Conservation (phyloP, 2,113 vertebrate genomes). For the Tympanuchus pallidicinctus region DNA sequence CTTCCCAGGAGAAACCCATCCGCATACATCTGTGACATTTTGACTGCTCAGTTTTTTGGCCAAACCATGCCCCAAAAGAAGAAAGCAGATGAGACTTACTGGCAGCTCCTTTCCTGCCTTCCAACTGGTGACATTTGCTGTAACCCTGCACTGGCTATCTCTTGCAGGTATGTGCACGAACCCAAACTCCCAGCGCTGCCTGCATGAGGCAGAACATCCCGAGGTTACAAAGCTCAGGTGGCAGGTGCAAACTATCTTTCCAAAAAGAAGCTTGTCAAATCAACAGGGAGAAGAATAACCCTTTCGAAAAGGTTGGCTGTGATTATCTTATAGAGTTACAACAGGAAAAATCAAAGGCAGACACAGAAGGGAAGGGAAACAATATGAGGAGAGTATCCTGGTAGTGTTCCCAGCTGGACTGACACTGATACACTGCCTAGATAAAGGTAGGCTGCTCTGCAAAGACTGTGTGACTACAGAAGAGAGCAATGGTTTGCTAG, state of each 20-base stretch:
- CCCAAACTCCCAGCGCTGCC: not conserved
- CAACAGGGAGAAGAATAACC: not conserved
- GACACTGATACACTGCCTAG: not conserved
- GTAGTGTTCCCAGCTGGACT: not conserved
- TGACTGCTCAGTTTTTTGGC: not conserved
- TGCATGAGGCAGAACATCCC: not conserved
- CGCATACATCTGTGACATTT: not conserved
- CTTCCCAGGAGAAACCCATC: not conserved
- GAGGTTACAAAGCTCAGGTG: not conserved
- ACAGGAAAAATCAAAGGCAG: not conserved
- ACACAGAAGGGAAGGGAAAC: not conserved
- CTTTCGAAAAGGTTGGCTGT: not conserved
- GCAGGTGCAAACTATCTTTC: not conserved
- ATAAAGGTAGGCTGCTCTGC: not conserved
- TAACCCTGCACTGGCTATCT: not conserved
- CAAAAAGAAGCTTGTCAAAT: constrained; percentile 9
- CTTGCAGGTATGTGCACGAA: not conserved
- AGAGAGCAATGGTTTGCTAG: not conserved
- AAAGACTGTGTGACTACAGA: not conserved
- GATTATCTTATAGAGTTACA: not conserved
- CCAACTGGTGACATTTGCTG: not conserved
- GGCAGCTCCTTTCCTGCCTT: not conserved
- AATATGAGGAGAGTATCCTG: not conserved
- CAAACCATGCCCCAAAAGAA: not conserved
- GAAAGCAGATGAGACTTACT: not conserved